Evolutionary conservation across 1,140 invertebrate species (phyloP).

Genomic region (Papilio polyxenes): DNA sequence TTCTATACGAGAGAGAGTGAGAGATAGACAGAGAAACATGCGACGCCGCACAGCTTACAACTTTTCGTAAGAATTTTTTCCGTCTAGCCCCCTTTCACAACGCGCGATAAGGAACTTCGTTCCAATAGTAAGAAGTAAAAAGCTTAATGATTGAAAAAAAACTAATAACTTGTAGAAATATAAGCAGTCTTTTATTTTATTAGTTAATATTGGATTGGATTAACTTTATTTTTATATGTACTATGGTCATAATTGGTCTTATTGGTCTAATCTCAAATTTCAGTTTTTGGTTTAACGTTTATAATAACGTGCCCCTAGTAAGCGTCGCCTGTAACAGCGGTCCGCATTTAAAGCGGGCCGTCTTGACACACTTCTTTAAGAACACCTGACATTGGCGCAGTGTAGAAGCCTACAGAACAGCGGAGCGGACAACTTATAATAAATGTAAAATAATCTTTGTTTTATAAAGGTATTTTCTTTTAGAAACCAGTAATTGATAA

Average conservation of each 20-base stretch:
- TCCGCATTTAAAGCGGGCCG: slow-evolving; percentile 54
- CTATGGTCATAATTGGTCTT: neutral
- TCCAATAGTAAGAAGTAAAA: neutral
- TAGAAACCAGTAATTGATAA: neutral
- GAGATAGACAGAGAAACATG: no score
- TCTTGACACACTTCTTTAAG: slow-evolving; percentile 63
- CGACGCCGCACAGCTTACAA: no score
- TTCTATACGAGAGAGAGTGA: no score
- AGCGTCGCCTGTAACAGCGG: slow-evolving; percentile 48
- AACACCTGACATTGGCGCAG: slow-evolving; percentile 51
- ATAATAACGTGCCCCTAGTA: slow-evolving; percentile 30
- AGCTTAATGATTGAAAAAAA: neutral
- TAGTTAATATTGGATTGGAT: neutral
- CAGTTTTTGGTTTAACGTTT: neutral
- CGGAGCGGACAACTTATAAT: slow-evolving; percentile 26
- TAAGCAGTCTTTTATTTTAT: neutral
- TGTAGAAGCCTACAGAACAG: slow-evolving; percentile 30
- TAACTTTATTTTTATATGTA: neutral
- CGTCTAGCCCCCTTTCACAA: no score
- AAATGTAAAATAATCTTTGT: slow-evolving; percentile 8
- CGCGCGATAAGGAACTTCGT: no score
- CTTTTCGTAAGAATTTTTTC: no score
- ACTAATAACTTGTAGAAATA: no score
- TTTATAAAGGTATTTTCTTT: neutral
- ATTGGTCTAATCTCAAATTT: neutral